Evolutionary conservation across 2,113 vertebrate genomes (phyloP).

Genomic region (Rhodinocichla rosea): DNA sequence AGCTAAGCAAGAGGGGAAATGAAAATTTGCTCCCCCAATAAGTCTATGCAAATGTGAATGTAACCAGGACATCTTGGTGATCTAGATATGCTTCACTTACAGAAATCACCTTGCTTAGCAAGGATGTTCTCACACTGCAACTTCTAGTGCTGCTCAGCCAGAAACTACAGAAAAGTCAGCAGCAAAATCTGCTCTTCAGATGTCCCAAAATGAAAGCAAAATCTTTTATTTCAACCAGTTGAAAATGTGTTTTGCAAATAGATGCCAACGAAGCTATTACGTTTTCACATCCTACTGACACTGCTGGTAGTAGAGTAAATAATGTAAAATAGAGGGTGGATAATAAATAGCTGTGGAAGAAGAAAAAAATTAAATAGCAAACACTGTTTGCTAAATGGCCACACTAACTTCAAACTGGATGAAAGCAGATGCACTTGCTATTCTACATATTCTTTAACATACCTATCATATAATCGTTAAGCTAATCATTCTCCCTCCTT

Average conservation of each 20-base stretch:
- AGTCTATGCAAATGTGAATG: not conserved
- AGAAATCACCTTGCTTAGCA: not conserved
- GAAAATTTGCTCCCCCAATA: not conserved
- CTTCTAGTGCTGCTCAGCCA: not conserved
- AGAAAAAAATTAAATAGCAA: not conserved
- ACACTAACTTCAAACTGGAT: not conserved
- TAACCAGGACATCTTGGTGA: not conserved
- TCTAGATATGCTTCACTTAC: not conserved
- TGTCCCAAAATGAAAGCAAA: not conserved
- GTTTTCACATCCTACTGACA: not conserved
- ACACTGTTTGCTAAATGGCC: not conserved
- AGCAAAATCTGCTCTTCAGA: not conserved
- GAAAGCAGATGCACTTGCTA: not conserved
- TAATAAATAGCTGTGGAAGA: not conserved
- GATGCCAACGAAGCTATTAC: not conserved
- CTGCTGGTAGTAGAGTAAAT: not conserved
- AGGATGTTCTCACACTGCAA: not conserved
- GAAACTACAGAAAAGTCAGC: not conserved
- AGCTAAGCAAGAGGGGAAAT: not conserved
- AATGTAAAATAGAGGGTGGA: not conserved
- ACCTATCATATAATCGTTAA: not conserved
- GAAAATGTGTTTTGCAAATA: not conserved
- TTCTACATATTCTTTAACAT: not conserved
- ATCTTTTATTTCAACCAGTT: not conserved
- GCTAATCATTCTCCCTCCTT: not conserved